These are phyloP conservation scores for Brachirus orientalis DNA, from an alignment of 2,113 vertebrate genomes.

Conservation along the genomic window DNA sequence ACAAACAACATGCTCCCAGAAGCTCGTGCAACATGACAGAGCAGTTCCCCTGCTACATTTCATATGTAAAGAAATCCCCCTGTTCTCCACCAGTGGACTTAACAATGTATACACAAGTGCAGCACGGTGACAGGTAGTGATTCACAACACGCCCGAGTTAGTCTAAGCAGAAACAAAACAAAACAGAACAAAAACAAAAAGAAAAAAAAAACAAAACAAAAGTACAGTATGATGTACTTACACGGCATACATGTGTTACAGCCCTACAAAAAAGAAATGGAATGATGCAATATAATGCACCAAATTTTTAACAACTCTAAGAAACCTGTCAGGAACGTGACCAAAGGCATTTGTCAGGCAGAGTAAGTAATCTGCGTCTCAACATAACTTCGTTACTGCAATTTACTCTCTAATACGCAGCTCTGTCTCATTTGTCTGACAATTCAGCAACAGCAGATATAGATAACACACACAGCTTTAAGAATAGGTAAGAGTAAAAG, in stretches of 20 bases:
- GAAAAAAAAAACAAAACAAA: conserved; percentile 37
- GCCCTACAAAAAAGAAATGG: conserved; percentile 7
- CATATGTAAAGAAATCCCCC: conserved; percentile 72
- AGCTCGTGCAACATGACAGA: conserved; percentile 68
- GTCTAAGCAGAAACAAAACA: conserved; percentile 28
- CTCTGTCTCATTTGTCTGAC: conserved; percentile 40
- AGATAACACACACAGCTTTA: conserved; percentile 34
- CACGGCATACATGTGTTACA: conserved; percentile 17
- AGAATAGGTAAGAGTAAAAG: background rate
- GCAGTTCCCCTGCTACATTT: conserved; percentile 61
- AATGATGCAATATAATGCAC: conserved; percentile 34
- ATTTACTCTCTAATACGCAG: conserved; percentile 42
- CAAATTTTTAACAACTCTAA: conserved; percentile 44
- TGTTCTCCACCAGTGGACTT: conserved; percentile 68
- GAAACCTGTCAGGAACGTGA: conserved; percentile 22
- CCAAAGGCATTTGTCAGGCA: conserved; percentile 43
- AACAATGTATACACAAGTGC: conserved; percentile 68
- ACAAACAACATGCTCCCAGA: conserved; percentile 55
- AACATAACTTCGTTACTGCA: conserved; percentile 38
- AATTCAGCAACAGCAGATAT: conserved; percentile 35
- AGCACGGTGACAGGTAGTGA: conserved; percentile 64
- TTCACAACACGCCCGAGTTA: conserved; percentile 49
- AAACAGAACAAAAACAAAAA: background rate
- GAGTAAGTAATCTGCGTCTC: conserved; percentile 47
- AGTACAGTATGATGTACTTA: conserved; percentile 21